Conservation (phyloP, 2,888 invertebrate genomes). For the Eupithecia pulchellata region DNA sequence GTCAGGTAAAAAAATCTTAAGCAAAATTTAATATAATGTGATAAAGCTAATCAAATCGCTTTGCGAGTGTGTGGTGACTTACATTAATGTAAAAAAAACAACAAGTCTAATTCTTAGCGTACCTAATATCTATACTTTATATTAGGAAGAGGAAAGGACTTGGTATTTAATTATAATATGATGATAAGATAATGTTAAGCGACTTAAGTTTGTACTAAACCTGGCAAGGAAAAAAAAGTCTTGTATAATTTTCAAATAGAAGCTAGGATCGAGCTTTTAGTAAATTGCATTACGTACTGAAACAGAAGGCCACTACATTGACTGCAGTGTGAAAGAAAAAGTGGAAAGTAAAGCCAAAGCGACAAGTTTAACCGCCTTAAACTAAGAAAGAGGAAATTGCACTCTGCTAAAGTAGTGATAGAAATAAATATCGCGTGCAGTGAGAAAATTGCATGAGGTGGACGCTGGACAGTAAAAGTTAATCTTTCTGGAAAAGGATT, state of each 20-base stretch:
- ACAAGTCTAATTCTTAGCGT: too few species aligned
- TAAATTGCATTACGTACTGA: constrained; percentile 2
- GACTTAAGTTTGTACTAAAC: background rate
- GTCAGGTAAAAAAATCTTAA: too few species aligned
- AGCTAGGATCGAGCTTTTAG: background rate
- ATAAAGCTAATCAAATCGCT: too few species aligned
- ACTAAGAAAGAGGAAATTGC: constrained; percentile 10
- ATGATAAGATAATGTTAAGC: too few species aligned
- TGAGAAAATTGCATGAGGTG: background rate
- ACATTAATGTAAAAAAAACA: too few species aligned
- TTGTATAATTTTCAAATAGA: background rate
- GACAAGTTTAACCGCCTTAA: constrained; percentile 9
- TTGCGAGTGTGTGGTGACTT: too few species aligned
- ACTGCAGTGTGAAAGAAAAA: background rate
- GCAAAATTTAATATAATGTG: too few species aligned
- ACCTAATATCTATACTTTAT: too few species aligned
- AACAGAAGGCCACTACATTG: background rate
- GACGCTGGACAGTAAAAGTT: background rate
- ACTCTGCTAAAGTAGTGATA: constrained; percentile 17
- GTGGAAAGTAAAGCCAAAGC: constrained; percentile 10
- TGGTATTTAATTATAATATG: too few species aligned
- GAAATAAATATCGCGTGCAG: constrained; percentile 17
- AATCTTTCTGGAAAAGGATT: background rate
- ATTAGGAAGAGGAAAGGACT: too few species aligned
- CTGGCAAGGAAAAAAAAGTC: background rate